Base-by-base conservation (phyloP, 2,113 vertebrate species). In the Gymnorhina tibicen region DNA sequence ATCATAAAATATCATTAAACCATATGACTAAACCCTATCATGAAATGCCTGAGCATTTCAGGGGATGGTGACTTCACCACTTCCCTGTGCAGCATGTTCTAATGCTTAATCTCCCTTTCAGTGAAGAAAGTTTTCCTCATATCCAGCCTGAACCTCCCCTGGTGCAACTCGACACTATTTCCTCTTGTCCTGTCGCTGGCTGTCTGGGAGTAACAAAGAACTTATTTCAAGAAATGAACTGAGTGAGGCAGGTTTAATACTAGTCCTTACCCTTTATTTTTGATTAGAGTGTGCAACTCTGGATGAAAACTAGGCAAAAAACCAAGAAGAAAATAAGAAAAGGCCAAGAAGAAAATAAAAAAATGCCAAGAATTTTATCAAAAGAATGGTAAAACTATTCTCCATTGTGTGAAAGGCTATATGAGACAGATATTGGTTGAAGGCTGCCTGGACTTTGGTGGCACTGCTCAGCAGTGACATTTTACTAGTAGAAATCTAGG, bases 211-310 rank as follows among this genome's bases (percentile, higher is more conserved):
- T 84, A 93, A 58, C 4, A 70, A 75, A 83, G 16, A 42, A 30
- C 28, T 32, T 58, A 46, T 8, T 33, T 80, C 32, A 87, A 82
- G 39, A 75, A 70, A 62, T 9, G 0, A 81, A 52, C 1, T 4
- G 1, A 53, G 9, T 11, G 2, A 42, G 6, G 13, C 0, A 0
- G 46, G n/a, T 70, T 69, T 69, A 66, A n/a, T 28, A 42, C 13
- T 4, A 37, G 12, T 74, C 41, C 35, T 87, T 62, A 56, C 4
- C 13, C n/a, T 53, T 59, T 22, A 33, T 42, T 90, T 67, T 82
- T 91, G 1, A 41, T 47, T 44, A 11, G 6, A 32, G 11, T 23
- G 10, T 17, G 19, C 14, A 87, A 37, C 9, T n/a, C 13, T 58
- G 22, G 8, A 47, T 52, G 30, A n/a, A 52, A 55, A 53, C 3